Evolutionary conservation across 2,797 vertebrate genomes (phyloP).

Genomic region (Pangasius sanitwongsei): DNA sequence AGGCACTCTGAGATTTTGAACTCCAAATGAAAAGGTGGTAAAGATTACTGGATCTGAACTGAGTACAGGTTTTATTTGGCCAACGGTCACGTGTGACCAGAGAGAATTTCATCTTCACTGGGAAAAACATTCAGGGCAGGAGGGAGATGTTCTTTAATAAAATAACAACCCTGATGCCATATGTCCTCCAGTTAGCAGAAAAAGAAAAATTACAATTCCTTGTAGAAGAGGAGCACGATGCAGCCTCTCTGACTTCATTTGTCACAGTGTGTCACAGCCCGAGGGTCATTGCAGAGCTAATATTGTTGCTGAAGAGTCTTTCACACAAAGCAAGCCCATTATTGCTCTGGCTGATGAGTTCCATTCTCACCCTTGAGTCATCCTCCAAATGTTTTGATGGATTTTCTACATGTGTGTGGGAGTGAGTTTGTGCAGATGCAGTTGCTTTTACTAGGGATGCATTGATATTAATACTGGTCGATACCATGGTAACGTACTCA

Average conservation of each 20-base stretch:
- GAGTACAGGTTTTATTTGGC: neutral
- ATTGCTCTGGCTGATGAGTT: constrained; percentile 9
- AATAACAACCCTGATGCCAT: neutral
- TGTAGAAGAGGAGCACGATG: neutral
- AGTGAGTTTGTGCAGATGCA: neutral
- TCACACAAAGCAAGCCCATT: constrained; percentile 28
- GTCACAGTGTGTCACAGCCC: constrained; percentile 9
- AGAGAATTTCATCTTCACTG: neutral
- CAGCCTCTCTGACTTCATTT: constrained; percentile 14
- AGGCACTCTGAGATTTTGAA: neutral
- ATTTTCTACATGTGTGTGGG: neutral
- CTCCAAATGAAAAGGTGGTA: neutral
- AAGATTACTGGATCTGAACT: neutral
- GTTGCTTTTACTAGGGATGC: neutral
- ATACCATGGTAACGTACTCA: neutral
- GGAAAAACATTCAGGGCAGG: neutral
- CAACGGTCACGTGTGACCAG: neutral
- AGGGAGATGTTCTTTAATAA: constrained; percentile 14
- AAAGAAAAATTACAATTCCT: constrained; percentile 12
- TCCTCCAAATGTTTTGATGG: constrained; percentile 13
- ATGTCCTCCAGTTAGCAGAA: constrained; percentile 17
- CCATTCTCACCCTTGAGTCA: constrained; percentile 32
- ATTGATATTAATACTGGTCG: neutral
- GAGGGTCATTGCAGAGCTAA: constrained; percentile 15
- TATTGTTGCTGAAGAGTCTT: constrained; percentile 33